phyloP scores from a whole-genome alignment of 2,888 invertebrate species.

The Rotaria socialis region DNA sequence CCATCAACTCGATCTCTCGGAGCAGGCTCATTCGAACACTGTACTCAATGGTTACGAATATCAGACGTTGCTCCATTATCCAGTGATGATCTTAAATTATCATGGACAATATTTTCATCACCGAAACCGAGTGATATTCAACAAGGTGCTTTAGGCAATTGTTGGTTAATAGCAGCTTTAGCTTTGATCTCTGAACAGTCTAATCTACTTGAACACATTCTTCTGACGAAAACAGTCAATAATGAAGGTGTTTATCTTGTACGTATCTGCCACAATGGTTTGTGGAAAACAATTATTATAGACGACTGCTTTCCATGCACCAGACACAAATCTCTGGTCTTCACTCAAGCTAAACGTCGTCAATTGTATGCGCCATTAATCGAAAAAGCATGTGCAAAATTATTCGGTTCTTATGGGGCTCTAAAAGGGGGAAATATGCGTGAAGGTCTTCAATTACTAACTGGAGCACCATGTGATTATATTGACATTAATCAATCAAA shows the following conservation, averaged over 20 bases:
- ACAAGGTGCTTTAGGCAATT: slow-evolving; percentile 44
- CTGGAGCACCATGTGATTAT: slow-evolving; percentile 91
- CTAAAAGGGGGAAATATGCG: slow-evolving; percentile 40
- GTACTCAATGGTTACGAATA: slow-evolving; percentile 30
- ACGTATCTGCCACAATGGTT: slow-evolving; percentile 87
- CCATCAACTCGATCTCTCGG: slow-evolving; percentile 36
- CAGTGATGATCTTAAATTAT: neutral
- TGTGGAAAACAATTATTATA: slow-evolving; percentile 89
- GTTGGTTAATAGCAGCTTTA: slow-evolving; percentile 38
- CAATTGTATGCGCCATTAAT: slow-evolving; percentile 75
- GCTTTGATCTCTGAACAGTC: slow-evolving; percentile 42
- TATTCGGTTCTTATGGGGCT: slow-evolving; percentile 43
- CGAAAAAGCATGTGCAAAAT: slow-evolving; percentile 46
- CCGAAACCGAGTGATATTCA: slow-evolving; percentile 44
- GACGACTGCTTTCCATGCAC: slow-evolving; percentile 95
- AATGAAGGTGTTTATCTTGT: slow-evolving; percentile 62
- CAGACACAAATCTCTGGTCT: slow-evolving; percentile 80
- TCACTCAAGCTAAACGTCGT: slow-evolving; percentile 83
- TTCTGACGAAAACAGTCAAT: slow-evolving; percentile 42
- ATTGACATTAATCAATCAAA: slow-evolving; percentile 67
- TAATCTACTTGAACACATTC: slow-evolving; percentile 36
- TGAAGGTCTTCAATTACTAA: slow-evolving; percentile 73
- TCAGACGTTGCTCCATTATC: slow-evolving; percentile 32
- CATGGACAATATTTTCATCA: slow-evolving; percentile 41
- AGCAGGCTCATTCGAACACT: slow-evolving; percentile 18